Conservation (phyloP, 2,113 vertebrate species). For the Arvicanthis niloticus region DNA sequence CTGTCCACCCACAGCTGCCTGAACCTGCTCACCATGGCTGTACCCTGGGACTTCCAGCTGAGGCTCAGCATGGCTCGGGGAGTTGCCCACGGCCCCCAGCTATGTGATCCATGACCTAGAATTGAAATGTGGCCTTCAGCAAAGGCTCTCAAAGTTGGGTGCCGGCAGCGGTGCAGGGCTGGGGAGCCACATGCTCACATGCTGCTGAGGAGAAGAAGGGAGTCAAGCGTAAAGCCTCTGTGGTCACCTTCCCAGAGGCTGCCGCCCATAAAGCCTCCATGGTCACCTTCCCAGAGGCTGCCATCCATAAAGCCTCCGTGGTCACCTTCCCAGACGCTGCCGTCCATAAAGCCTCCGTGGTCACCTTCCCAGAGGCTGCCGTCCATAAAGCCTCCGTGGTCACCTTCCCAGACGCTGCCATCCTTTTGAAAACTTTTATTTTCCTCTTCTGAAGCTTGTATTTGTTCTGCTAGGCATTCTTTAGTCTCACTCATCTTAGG, state of each 20-base stretch:
- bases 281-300: not conserved
- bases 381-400: not conserved
- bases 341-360: not conserved
- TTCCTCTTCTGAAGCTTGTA: slow-evolving; percentile 45
- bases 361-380: slow-evolving; percentile 21
- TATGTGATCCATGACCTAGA: not conserved
- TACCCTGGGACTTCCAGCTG: not conserved
- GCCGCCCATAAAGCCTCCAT: slow-evolving; percentile 28
- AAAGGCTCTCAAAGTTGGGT: not conserved
- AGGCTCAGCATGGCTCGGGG: not conserved
- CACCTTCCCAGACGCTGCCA: slow-evolving; percentile 17
- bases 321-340: not conserved
- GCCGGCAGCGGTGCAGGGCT: not conserved
- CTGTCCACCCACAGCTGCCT: not conserved
- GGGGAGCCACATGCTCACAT: not conserved
- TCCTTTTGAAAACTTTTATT: slow-evolving; percentile 17
- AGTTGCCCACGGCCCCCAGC: not conserved
- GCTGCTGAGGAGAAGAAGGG: slow-evolving; percentile 19
- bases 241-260: slow-evolving; percentile 5
- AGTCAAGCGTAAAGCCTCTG: not conserved
- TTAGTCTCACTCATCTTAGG: slow-evolving; percentile 5
- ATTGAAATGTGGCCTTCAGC: not conserved
- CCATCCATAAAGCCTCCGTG: slow-evolving; percentile 5
- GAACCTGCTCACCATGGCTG: not conserved
- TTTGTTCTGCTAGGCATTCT: slow-evolving; percentile 12